Percentiles rank a stretch among this genome's conserved stretches.
phyloP scores from a whole-genome alignment of 2,888 invertebrate genomes.

The Cremastinae sp. region DNA sequence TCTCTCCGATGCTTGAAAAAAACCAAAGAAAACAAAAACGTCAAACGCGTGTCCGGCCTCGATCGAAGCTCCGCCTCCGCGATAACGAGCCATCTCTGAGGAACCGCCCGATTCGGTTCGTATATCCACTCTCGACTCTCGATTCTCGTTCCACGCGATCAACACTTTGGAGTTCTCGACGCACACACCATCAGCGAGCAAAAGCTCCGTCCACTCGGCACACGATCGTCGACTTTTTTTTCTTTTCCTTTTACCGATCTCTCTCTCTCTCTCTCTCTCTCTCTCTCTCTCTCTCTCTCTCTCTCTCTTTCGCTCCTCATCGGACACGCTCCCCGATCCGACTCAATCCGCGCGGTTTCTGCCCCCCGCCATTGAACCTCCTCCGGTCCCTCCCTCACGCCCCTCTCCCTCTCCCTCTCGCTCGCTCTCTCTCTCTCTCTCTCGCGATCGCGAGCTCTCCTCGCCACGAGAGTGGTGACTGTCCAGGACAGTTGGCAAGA shows the following conservation, averaged over 20 bases:
- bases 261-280: too few relatives aligned
- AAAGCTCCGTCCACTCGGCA: slow-evolving; percentile 28
- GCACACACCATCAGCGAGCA: slow-evolving; percentile 17
- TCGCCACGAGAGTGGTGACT: slow-evolving; percentile 71
- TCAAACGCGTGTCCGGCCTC: slow-evolving; percentile 12
- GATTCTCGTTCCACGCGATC: slow-evolving; percentile 14
- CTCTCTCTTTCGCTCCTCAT: background rate
- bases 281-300: slow-evolving; percentile 20
- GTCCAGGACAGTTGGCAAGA: slow-evolving; percentile 77
- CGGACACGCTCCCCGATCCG: background rate
- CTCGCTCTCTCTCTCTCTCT: slow-evolving; percentile 58
- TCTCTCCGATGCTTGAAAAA: slow-evolving; percentile 7
- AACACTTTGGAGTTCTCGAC: background rate
- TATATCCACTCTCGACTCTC: slow-evolving; percentile 44
- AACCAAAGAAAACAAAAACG: background rate
- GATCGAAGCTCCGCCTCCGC: slow-evolving; percentile 47
- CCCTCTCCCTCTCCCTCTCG: slow-evolving; percentile 23
- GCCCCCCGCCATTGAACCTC: slow-evolving; percentile 6
- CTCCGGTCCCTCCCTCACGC: slow-evolving; percentile 9
- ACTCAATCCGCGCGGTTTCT: slow-evolving; percentile 4
- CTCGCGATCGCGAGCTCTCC: slow-evolving; percentile 41
- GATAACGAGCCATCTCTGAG: slow-evolving; percentile 40
- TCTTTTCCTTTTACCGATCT: slow-evolving; percentile 13
- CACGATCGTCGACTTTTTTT: background rate
- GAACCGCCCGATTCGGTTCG: slow-evolving; percentile 47